Evolutionary conservation across 2,113 vertebrate genomes (phyloP).

Genomic region (Galemys pyrenaicus): DNA sequence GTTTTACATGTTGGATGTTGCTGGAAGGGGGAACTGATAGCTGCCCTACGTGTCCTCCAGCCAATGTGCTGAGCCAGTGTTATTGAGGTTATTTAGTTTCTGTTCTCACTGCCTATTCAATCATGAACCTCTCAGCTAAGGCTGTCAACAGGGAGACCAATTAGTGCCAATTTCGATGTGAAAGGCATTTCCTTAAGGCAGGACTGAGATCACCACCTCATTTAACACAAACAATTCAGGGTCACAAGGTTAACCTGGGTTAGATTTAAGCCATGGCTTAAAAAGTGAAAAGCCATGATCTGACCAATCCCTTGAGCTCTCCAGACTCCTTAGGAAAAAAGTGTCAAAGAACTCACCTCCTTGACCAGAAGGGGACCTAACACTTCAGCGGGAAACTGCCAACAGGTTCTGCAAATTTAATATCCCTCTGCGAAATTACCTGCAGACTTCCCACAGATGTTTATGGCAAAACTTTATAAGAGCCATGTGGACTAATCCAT

Average conservation of each 20-base stretch:
- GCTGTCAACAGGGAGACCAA: constrained; percentile 62
- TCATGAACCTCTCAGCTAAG: not conserved
- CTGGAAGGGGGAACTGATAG: not conserved
- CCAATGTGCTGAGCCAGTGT: not conserved
- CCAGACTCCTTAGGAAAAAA: not conserved
- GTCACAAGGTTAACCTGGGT: constrained; percentile 36
- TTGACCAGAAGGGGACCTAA: constrained; percentile 14
- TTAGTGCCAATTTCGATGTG: constrained; percentile 41
- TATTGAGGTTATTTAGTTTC: not conserved
- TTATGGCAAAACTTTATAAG: not conserved
- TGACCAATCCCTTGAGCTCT: not conserved
- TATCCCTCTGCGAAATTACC: not conserved
- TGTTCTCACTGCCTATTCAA: constrained; percentile 25
- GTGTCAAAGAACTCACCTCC: not conserved
- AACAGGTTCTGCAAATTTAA: constrained; percentile 23
- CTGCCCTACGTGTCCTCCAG: not conserved
- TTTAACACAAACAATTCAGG: constrained; percentile 63
- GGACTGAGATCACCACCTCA: not conserved
- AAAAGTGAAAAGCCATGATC: constrained; percentile 4
- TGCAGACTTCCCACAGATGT: constrained; percentile 33
- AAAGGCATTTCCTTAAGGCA: constrained; percentile 41
- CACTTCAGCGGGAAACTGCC: not conserved
- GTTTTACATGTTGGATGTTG: not conserved
- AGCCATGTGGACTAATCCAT: not conserved
- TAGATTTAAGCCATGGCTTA: constrained; percentile 52